Percentiles rank a stretch among this genome's conserved stretches.
Evolutionary conservation across 37 sponge, comb jelly and placozoan genomes (phyloP).

Genomic region (Spongilla lacustris): DNA sequence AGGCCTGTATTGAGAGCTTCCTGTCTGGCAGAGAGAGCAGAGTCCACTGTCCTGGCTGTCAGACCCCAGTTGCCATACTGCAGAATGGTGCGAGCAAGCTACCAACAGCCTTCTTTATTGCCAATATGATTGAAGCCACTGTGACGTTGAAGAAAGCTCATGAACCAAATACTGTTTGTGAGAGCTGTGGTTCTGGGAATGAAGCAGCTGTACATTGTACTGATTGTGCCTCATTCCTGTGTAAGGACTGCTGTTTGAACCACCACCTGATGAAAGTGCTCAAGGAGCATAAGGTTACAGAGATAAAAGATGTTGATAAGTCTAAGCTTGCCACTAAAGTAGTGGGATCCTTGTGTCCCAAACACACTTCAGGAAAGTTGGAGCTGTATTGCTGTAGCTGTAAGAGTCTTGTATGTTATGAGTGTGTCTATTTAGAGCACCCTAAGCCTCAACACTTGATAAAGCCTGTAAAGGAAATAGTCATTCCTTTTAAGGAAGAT

Average conservation of each 20-base stretch:
- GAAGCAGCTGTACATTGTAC: background rate
- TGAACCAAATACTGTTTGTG: background rate
- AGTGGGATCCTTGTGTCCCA: background rate
- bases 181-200: background rate
- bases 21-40: background rate
- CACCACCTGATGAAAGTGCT: background rate
- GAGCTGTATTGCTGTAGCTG: background rate
- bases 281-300: background rate
- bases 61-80: background rate
- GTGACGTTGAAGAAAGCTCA: background rate
- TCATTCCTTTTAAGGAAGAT: background rate
- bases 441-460: background rate
- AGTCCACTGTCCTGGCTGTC: background rate
- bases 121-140: background rate
- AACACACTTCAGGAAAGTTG: background rate
- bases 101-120: background rate
- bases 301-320: background rate
- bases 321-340: background rate
- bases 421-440: background rate
- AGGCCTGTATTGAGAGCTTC: background rate
- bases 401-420: background rate
- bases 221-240: background rate
- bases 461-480: background rate
- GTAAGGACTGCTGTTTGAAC: background rate
- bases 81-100: background rate